Evolutionary conservation across 2,797 vertebrate species (phyloP).

Genomic region (Erpetoichthys calabaricus): DNA sequence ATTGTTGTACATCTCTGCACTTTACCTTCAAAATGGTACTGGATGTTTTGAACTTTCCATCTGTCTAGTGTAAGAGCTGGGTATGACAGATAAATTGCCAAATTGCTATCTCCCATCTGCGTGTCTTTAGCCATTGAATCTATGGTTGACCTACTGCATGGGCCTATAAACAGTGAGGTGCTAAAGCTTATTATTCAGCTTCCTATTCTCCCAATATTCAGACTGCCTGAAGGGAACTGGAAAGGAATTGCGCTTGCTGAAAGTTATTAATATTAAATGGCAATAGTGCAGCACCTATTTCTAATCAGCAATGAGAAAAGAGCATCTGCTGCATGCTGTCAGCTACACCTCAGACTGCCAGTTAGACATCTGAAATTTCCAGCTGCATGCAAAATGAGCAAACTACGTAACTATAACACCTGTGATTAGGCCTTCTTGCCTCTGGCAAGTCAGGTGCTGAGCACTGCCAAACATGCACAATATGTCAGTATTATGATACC

Average conservation of each 20-base stretch:
- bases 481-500: no score
- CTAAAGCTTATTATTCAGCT: conserved; percentile 52
- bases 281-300: conserved; percentile 3
- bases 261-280: conserved; percentile 20
- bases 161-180: conserved; percentile 19
- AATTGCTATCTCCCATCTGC: neutral
- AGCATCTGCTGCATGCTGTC: conserved; percentile 2
- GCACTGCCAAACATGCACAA: no score
- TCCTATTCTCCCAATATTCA: conserved; percentile 51
- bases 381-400: neutral
- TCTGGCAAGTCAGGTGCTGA: no score
- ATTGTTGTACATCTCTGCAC: no score
- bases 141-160: conserved; percentile 4
- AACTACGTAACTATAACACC: no score
- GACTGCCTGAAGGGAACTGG: conserved; percentile 15
- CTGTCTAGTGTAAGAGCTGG: no score
- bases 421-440: no score
- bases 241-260: neutral
- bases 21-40: no score
- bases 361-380: conserved; percentile 1
- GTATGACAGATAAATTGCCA: no score
- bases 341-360: conserved; percentile 10
- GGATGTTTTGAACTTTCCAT: no score
- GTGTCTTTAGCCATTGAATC: conserved; percentile 1
- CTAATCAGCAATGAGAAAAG: conserved; percentile 4